Evolutionary conservation across 2,888 invertebrate species (phyloP).

Genomic region (Agrotis puta): DNA sequence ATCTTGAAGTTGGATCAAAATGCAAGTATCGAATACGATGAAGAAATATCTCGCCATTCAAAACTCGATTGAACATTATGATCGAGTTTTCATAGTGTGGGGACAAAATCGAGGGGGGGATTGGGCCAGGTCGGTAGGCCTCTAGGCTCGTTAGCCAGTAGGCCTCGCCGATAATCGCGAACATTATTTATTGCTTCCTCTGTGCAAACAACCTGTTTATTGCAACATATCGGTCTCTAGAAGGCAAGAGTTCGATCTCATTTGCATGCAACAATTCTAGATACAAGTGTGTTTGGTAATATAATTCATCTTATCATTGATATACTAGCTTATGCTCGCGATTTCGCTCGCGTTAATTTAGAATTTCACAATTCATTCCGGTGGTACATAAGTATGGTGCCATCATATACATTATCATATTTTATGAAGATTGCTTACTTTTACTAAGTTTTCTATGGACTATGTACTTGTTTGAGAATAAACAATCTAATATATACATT

Average conservation of each 20-base stretch:
- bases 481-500: too few species aligned
- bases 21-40: not conserved
- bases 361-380: too few species aligned
- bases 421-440: too few species aligned
- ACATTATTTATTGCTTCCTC: constrained; percentile 68
- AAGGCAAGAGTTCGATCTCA: constrained; percentile 28
- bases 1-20: too few species aligned
- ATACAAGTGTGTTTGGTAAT: not conserved
- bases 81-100: constrained; percentile 49
- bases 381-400: too few species aligned
- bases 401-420: too few species aligned
- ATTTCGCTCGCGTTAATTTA: not conserved
- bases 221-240: constrained; percentile 49
- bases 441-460: too few species aligned
- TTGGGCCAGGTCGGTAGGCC: constrained; percentile 41
- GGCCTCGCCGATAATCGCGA: constrained; percentile 48
- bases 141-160: constrained; percentile 45
- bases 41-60: not conserved
- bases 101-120: constrained; percentile 26
- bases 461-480: too few species aligned
- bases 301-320: not conserved
- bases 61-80: constrained; percentile 18
- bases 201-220: constrained; percentile 58
- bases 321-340: not conserved
- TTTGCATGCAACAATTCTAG: constrained; percentile 21